phyloP scores from a whole-genome alignment of 2,888 invertebrate genomes.

The Drosophila macrothrix region DNA sequence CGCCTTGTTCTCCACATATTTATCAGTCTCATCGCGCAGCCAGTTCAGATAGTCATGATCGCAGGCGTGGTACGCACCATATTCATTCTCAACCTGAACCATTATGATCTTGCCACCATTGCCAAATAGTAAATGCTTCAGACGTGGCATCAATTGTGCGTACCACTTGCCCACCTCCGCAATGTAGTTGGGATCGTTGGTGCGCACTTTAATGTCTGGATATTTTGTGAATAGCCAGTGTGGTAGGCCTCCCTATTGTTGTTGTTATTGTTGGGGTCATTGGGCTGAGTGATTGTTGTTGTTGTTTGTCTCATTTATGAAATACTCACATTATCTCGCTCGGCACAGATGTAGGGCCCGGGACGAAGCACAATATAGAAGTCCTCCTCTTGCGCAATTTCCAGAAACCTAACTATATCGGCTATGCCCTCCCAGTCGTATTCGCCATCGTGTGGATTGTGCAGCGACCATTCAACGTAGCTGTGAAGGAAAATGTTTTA shows the following conservation, averaged over 20 bases:
- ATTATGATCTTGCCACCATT: slow-evolving; percentile 95
- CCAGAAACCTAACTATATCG: slow-evolving; percentile 89
- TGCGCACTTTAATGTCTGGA: slow-evolving; percentile 88
- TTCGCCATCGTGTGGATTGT: slow-evolving; percentile 90
- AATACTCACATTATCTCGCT: slow-evolving; percentile 89
- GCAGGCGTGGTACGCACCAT: slow-evolving; percentile 91
- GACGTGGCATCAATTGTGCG: slow-evolving; percentile 86
- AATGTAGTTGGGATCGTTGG: slow-evolving; percentile 87
- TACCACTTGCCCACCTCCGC: slow-evolving; percentile 86
- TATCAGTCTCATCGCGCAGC: slow-evolving; percentile 88
- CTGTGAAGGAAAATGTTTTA: slow-evolving; percentile 82
- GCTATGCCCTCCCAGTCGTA: slow-evolving; percentile 89
- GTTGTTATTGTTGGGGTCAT: background rate
- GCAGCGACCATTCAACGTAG: slow-evolving; percentile 95
- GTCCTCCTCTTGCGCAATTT: slow-evolving; percentile 91
- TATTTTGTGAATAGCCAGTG: slow-evolving; percentile 88
- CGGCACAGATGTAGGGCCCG: slow-evolving; percentile 97
- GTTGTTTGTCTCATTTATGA: background rate
- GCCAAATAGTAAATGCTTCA: slow-evolving; percentile 86
- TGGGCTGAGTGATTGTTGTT: background rate
- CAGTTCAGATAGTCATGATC: slow-evolving; percentile 89
- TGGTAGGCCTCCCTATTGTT: slow-evolving; percentile 90
- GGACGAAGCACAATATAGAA: slow-evolving; percentile 93
- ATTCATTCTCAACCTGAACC: slow-evolving; percentile 96
- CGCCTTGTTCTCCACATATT: slow-evolving; percentile 85